Base-by-base conservation (phyloP, 2,797 vertebrate species). In the Spheniscus humboldti region DNA sequence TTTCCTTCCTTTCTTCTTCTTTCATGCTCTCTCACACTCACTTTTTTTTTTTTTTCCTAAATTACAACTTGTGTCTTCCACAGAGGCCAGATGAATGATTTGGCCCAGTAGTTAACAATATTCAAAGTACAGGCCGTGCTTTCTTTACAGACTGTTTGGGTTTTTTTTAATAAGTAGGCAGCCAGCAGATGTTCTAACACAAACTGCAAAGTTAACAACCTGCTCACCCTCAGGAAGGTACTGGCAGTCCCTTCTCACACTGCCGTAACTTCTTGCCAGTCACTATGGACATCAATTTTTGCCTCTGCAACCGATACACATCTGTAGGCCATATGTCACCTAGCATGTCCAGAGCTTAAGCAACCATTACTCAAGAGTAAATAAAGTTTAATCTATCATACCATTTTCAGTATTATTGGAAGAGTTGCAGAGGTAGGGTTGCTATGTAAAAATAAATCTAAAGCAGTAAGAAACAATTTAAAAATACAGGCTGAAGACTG, bases 101-200 rank as follows among this genome's bases (percentile, higher is more conserved):
- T 94, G 90, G 57, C 66, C 86, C 69, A 39, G 24, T 0, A 63
- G 41, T n/a, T 86, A 84, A n/a, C 78, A 57, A 50, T 13, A 83
- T 13, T 43, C 62, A 9, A 83, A 96, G 83, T 68, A 94, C 82
- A 68, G n/a, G 41, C 62, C 86, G 92, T 94, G 68, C 93, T 88
- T 71, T 37, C 55, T n/a, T 75, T 57, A 47, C 41, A 84, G 48
- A 33, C 53, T 53, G 5, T 4, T 31, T 23, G 41, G 41, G 41
- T 1, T 56, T 84, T 66, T 41, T 11, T 79, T n/a, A 59, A 28
- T 47, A 86, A 92, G 62, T 18, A 59, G 86, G 66, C 63, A 95
- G 41, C 55, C 88, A 94, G 68, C 73, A 95, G 91, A 90, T 95
- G 69, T 84, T 94, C 73, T 63, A 68, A 73, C 30, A 69, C 27